Evolutionary conservation across 2,797 vertebrate species (phyloP).

Genomic region (Pseudochaenichthys georgianus): DNA sequence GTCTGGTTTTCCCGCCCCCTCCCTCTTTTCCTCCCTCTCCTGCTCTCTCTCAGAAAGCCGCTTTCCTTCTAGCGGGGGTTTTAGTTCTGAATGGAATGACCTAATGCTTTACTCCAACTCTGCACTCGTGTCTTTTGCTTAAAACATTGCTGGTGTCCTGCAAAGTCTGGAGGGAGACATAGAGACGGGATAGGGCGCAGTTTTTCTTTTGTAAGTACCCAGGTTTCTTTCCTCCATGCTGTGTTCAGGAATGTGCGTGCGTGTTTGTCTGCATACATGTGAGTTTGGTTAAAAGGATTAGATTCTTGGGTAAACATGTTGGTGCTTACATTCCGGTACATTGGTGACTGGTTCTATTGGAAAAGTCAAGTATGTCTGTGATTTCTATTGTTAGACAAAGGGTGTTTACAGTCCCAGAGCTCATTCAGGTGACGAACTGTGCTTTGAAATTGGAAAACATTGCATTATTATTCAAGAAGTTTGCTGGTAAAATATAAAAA

Average conservation of each 20-base stretch:
- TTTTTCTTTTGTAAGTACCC: slow-evolving; percentile 71
- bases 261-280: slow-evolving; percentile 22
- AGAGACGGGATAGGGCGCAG: slow-evolving; percentile 32
- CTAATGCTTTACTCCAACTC: slow-evolving; percentile 50
- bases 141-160: slow-evolving; percentile 48
- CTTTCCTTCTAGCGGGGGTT: slow-evolving; percentile 45
- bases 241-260: slow-evolving; percentile 36
- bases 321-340: background rate
- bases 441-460: slow-evolving; percentile 18
- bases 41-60: slow-evolving; percentile 44
- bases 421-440: slow-evolving; percentile 4
- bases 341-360: slow-evolving; percentile 2
- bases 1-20: slow-evolving; percentile 56
- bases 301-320: slow-evolving; percentile 11
- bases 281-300: slow-evolving; percentile 7
- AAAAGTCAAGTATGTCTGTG: background rate
- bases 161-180: slow-evolving; percentile 36
- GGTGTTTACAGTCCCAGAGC: slow-evolving; percentile 8
- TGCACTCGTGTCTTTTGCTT: slow-evolving; percentile 32
- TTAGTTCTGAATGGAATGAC: slow-evolving; percentile 63
- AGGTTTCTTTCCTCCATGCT: slow-evolving; percentile 32
- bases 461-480: background rate
- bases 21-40: slow-evolving; percentile 22
- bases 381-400: slow-evolving; percentile 14
- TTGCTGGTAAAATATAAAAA: background rate